Evolutionary conservation across 2,797 vertebrate genomes (phyloP), one percentile per base, ranked within the genome.

Genomic region (Malacoctenus gilli): DNA sequence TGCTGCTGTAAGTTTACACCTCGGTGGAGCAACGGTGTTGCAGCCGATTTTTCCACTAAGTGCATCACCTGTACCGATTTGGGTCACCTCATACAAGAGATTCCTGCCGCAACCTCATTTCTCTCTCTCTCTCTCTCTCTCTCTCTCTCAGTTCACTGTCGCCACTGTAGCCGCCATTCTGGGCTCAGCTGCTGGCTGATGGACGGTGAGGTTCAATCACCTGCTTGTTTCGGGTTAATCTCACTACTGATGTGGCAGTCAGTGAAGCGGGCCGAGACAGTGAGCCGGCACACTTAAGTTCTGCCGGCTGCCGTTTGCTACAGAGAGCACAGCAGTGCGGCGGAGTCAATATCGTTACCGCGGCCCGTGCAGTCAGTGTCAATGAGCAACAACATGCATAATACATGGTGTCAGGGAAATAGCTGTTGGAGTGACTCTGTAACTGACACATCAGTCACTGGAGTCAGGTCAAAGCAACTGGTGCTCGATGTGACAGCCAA

Each of bases 331-430:
- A 75, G 58, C 68, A 42, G 49, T 58, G 50, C 18, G 50, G 38
- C 68, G 41, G 36, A 74, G 71, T 72, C 75, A 77, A 74, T 74
- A 73, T 71, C 12, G 20, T 54, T 68, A 68, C 56, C 65, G 70
- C 65, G 66, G 80, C 55, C 28, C 4, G 14, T 44, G 59, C 74
- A 65, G 75, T 83, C 82, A 66, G 46, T 66, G 72, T 77, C 77
- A 72, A 68, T 80, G 82, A 79, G 75, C 65, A 77, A 77, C 66
- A 72, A 67, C 70, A 76, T 85, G 72, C 70, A 82, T 78, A 80
- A 87, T 80, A 68, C 70, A 85, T 75, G 50, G 43, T 64, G 66
- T 68, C 74, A 62, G 68, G 73, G 72, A 77, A 77, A 74, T 59
- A 65, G 71, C 57, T 61, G 71, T 43, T 68, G 36, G 52, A 78